These are phyloP conservation scores for Etheostoma perlongum DNA, from an alignment of 2,797 vertebrate genomes.

Conservation along the genomic window DNA sequence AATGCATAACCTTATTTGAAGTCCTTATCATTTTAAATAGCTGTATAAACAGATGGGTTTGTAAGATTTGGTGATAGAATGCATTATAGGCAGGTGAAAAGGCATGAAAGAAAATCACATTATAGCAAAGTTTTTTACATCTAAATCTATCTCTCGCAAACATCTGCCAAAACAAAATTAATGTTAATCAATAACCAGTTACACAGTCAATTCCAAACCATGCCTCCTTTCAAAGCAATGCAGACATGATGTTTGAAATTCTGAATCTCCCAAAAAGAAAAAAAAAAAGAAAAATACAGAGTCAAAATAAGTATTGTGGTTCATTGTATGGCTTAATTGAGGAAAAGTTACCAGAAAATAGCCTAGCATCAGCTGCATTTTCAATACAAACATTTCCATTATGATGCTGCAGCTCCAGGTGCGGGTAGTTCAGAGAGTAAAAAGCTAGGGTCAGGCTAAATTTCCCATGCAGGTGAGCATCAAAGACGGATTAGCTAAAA, in stretches of 20 bases:
- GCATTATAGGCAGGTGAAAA: neutral
- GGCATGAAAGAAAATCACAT: neutral
- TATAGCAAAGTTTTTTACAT: neutral
- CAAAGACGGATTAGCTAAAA: slow-evolving; percentile 20
- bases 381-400: slow-evolving; percentile 4
- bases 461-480: slow-evolving; percentile 47
- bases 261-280: neutral
- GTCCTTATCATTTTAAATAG: neutral
- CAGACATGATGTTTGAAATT: slow-evolving; percentile 63
- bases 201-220: slow-evolving; percentile 67
- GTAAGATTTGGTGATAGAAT: neutral
- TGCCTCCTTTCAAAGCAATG: slow-evolving; percentile 82
- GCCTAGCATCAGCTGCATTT: slow-evolving; percentile 11
- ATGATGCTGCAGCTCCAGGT: slow-evolving; percentile 17
- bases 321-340: slow-evolving; percentile 8
- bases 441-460: slow-evolving; percentile 5
- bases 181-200: slow-evolving; percentile 3
- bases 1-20: neutral
- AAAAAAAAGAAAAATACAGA: neutral
- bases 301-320: neutral
- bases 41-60: neutral
- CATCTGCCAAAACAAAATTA: neutral
- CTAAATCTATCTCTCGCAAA: slow-evolving; percentile 5
- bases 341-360: neutral
- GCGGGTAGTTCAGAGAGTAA: neutral